Evolutionary conservation across 2,888 invertebrate species (phyloP).

Genomic region (Hemaris fuciformis): DNA sequence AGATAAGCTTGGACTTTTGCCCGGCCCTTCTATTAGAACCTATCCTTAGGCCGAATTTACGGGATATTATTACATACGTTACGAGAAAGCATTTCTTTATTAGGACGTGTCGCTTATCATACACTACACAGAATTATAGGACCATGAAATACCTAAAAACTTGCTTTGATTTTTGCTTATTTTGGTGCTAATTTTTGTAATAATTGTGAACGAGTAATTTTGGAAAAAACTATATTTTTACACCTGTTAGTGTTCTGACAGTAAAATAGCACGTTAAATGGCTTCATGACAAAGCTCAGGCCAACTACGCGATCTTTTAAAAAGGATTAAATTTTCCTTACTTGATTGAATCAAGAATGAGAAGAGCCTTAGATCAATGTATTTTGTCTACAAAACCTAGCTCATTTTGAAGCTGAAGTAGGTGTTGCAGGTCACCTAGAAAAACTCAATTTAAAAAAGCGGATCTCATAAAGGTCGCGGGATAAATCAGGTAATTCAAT

Average conservation of each 20-base stretch:
- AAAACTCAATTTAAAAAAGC: no score
- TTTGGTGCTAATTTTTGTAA: not conserved
- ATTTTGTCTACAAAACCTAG: no score
- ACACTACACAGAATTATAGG: not conserved
- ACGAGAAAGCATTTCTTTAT: slow-evolving; percentile 33
- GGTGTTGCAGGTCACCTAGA: no score
- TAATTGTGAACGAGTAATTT: not conserved
- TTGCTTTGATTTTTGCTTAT: not conserved
- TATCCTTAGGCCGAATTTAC: slow-evolving; percentile 53
- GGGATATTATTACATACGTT: slow-evolving; percentile 53
- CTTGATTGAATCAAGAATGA: no score
- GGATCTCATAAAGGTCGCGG: no score
- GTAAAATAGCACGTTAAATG: no score
- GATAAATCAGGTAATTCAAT: no score
- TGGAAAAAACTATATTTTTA: not conserved
- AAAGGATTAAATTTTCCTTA: no score
- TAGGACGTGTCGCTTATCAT: slow-evolving; percentile 16
- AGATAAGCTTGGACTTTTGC: slow-evolving; percentile 67
- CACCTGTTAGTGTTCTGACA: not conserved
- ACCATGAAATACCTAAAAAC: not conserved
- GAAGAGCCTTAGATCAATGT: no score
- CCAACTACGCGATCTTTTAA: no score
- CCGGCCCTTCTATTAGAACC: slow-evolving; percentile 59
- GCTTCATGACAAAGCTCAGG: no score
- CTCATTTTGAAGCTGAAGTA: no score